These are phyloP conservation scores for Herpetotheres cachinnans DNA, from an alignment of 2,113 vertebrate species.

Conservation along the genomic window DNA sequence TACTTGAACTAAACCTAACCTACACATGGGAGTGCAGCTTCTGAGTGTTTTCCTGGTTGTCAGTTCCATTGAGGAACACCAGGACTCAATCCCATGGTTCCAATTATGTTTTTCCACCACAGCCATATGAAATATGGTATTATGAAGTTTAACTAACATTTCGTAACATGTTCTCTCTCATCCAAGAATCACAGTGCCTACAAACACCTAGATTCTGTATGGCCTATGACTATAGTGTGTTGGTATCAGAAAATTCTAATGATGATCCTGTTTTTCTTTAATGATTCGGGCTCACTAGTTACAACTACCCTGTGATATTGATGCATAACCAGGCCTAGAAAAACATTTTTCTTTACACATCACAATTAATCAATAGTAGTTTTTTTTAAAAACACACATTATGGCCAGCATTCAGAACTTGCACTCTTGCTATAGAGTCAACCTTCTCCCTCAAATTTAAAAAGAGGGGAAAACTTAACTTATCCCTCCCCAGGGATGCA, in stretches of 20 bases:
- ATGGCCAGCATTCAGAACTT: neutral
- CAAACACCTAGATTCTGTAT: neutral
- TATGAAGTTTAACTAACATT: neutral
- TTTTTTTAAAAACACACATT: neutral
- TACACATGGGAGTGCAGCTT: neutral
- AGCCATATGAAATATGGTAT: accelerated
- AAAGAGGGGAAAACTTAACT: neutral
- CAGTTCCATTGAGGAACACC: neutral
- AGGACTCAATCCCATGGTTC: neutral
- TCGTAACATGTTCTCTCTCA: neutral
- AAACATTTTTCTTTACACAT: neutral
- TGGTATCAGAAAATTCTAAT: neutral
- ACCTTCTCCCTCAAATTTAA: neutral
- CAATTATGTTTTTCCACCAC: neutral
- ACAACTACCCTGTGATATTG: neutral
- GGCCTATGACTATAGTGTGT: accelerated
- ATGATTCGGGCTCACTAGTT: neutral
- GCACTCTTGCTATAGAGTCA: accelerated
- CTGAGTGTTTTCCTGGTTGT: neutral
- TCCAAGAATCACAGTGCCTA: neutral
- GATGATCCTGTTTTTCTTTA: neutral
- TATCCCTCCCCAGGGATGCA: accelerated
- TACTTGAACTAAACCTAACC: neutral
- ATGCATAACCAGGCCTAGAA: neutral
- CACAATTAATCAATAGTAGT: neutral